Percentiles rank a stretch among this genome's conserved stretches.
phyloP scores from a whole-genome alignment of 2,797 vertebrate species.

The Poeciliopsis infans region DNA sequence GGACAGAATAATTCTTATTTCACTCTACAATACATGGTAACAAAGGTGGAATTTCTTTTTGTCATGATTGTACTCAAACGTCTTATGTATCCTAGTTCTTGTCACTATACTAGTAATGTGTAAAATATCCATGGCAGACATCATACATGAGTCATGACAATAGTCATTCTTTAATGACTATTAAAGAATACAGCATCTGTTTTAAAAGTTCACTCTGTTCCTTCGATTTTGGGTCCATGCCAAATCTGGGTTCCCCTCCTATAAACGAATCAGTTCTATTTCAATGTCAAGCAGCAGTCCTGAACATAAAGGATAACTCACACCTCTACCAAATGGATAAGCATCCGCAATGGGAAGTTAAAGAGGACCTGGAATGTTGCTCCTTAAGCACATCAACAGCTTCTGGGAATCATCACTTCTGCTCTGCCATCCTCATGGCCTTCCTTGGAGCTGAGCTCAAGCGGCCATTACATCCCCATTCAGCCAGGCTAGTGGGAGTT shows the following conservation, averaged over 20 bases:
- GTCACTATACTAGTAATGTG: conserved; percentile 24
- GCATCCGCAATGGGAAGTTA: not conserved
- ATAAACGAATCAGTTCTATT: conserved; percentile 17
- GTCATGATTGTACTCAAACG: not conserved
- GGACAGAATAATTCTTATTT: not conserved
- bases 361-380: conserved; percentile 38
- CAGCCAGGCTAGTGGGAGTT: conserved; percentile 67
- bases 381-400: conserved; percentile 18
- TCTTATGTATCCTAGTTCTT: conserved; percentile 45
- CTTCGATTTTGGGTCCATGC: conserved; percentile 67
- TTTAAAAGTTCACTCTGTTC: conserved; percentile 51
- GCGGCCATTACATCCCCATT: conserved; percentile 24
- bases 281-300: conserved; percentile 13
- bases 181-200: conserved; percentile 40
- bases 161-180: conserved; percentile 6
- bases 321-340: conserved; percentile 1
- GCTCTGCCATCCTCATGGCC: not conserved
- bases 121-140: conserved; percentile 38
- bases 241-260: conserved; percentile 61
- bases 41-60: not conserved
- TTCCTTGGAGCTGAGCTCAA: conserved; percentile 59
- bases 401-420: conserved; percentile 22
- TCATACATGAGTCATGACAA: conserved; percentile 5
- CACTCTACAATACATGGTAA: not conserved
- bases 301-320: conserved; percentile 32